Conservation (phyloP, 2,797 vertebrate genomes). For the Buphagus erythrorhynchus region DNA sequence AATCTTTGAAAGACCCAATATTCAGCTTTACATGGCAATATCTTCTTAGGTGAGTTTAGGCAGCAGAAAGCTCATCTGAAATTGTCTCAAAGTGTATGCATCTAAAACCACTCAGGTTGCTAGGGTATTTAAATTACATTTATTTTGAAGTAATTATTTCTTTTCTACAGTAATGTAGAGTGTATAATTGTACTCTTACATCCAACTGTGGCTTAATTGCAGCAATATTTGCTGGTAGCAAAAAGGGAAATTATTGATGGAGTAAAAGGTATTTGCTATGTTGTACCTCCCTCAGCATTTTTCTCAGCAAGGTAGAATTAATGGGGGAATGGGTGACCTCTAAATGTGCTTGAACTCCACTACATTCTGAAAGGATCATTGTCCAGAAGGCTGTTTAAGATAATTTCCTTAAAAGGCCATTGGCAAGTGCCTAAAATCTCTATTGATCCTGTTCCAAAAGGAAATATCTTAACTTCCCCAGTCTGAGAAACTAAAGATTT, state of each 20-base stretch:
- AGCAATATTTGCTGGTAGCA: slow-evolving; percentile 27
- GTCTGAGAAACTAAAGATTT: background rate
- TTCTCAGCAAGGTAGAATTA: slow-evolving; percentile 50
- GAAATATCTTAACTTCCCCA: slow-evolving; percentile 1
- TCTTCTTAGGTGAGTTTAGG: background rate
- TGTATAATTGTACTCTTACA: slow-evolving; percentile 22
- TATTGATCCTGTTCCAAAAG: slow-evolving; percentile 15
- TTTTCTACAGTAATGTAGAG: slow-evolving; percentile 16
- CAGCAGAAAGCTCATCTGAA: background rate
- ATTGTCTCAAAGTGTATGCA: background rate
- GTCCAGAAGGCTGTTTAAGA: slow-evolving; percentile 25
- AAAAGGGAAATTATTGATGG: slow-evolving; percentile 44
- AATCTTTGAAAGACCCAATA: background rate
- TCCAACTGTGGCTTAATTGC: slow-evolving; percentile 52
- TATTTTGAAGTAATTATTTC: slow-evolving; percentile 51
- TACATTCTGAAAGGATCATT: slow-evolving; percentile 18
- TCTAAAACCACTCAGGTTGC: slow-evolving; percentile 1
- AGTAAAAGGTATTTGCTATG: background rate
- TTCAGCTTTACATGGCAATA: background rate
- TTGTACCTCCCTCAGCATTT: slow-evolving; percentile 43
- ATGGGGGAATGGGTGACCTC: slow-evolving; percentile 21
- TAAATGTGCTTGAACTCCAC: slow-evolving; percentile 28
- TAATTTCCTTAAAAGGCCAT: slow-evolving; percentile 42
- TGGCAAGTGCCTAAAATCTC: slow-evolving; percentile 3
- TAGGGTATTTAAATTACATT: background rate